Evolutionary conservation across 2,113 vertebrate species (phyloP).

Genomic region (Caracal caracal): DNA sequence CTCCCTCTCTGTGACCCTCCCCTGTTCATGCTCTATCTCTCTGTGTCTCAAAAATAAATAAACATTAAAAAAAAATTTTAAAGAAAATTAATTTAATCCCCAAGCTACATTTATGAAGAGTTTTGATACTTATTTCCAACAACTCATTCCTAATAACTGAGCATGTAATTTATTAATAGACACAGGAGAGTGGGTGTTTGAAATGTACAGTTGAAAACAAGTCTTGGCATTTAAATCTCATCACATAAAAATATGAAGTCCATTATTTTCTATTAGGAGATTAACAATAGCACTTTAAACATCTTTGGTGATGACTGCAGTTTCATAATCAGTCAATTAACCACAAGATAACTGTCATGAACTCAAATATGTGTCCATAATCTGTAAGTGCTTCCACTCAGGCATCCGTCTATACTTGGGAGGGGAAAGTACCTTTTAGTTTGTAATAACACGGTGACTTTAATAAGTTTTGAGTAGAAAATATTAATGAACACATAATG

Average conservation of each 20-base stretch:
- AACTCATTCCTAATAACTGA: slow-evolving; percentile 46
- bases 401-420: background rate
- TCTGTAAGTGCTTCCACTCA: background rate
- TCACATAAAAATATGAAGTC: slow-evolving; percentile 52
- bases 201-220: slow-evolving; percentile 62
- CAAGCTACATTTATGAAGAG: slow-evolving; percentile 36
- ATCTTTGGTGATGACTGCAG: slow-evolving; percentile 1
- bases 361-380: slow-evolving; percentile 10
- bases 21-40: too few species aligned
- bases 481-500: background rate
- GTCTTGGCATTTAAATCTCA: slow-evolving; percentile 55
- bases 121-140: slow-evolving; percentile 25
- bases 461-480: background rate
- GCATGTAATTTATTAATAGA: slow-evolving; percentile 62
- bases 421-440: background rate
- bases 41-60: too few species aligned
- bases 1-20: too few species aligned
- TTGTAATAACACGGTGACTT: background rate
- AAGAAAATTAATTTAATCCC: slow-evolving; percentile 54
- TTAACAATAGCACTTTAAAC: slow-evolving; percentile 52
- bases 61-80: too few species aligned
- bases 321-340: slow-evolving; percentile 61
- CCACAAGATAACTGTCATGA: slow-evolving; percentile 29
- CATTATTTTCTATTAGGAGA: slow-evolving; percentile 62
- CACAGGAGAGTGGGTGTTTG: background rate